Evolutionary conservation across 2,113 vertebrate species (phyloP).

Genomic region (Globicephala melas): DNA sequence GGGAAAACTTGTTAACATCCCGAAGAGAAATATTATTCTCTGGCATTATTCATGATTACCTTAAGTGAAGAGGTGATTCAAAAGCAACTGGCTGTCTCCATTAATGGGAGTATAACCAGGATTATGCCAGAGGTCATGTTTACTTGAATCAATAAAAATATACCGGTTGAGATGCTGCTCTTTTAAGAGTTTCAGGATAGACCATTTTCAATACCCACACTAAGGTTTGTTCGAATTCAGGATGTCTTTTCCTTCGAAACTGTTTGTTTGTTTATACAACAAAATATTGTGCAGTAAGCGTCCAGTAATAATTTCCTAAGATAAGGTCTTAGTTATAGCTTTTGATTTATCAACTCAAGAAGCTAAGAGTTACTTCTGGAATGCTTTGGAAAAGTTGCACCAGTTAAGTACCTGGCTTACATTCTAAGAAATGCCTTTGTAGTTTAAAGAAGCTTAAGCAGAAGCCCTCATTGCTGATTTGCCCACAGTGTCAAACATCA

Average conservation of each 20-base stretch:
- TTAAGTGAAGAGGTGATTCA: not conserved
- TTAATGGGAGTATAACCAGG: not conserved
- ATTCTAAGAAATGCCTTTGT: not conserved
- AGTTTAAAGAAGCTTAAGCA: not conserved
- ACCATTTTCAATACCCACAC: not conserved
- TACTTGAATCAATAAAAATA: not conserved
- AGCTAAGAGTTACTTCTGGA: not conserved
- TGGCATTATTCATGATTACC: not conserved
- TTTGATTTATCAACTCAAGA: not conserved
- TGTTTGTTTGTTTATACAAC: not conserved
- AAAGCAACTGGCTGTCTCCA: not conserved
- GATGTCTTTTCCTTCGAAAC: conserved; percentile 3
- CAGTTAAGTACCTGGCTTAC: not conserved
- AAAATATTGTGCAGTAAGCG: not conserved
- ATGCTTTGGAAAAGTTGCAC: not conserved
- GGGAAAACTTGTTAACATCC: not conserved
- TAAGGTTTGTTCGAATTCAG: not conserved
- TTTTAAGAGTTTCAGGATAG: not conserved
- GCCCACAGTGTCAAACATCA: not conserved
- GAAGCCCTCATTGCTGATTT: not conserved
- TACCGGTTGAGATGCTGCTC: not conserved
- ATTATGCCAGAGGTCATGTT: not conserved
- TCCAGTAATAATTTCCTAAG: not conserved
- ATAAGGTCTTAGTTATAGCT: not conserved
- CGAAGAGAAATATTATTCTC: not conserved